Conservation (phyloP, 2,888 invertebrate genomes). For the Eremobia ochroleuca region DNA sequence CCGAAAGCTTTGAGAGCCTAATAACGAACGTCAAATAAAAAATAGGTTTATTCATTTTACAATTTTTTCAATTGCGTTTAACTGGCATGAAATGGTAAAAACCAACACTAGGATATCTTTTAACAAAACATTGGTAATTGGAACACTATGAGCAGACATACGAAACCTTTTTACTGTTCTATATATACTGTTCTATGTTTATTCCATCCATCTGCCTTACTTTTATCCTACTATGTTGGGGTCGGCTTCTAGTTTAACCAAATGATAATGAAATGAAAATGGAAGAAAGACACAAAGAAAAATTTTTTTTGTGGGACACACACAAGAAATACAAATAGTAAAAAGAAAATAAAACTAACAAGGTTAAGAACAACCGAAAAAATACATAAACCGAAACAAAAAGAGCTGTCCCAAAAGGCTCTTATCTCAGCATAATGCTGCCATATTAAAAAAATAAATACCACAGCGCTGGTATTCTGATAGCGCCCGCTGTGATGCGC, state of each 20-base stretch:
- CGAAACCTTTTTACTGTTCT: conserved; percentile 33
- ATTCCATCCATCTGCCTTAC: not conserved
- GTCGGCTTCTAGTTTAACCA: not conserved
- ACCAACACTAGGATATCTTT: conserved; percentile 17
- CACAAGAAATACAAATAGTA: too few species aligned
- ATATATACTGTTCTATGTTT: conserved; percentile 24
- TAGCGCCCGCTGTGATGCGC: too few species aligned
- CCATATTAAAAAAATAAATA: too few species aligned
- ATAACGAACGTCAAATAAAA: conserved; percentile 12
- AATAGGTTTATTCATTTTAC: conserved; percentile 2
- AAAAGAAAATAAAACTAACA: too few species aligned
- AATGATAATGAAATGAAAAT: not conserved
- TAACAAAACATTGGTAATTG: conserved; percentile 35
- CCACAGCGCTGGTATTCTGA: too few species aligned
- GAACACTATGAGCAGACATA: conserved; percentile 26
- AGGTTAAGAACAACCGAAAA: too few species aligned
- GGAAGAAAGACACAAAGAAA: too few species aligned
- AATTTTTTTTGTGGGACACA: too few species aligned
- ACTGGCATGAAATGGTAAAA: conserved; percentile 28
- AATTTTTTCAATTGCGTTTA: conserved; percentile 4
- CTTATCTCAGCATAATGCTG: too few species aligned
- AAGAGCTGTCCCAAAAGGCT: too few species aligned
- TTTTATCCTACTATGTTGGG: not conserved
- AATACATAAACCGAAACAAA: too few species aligned
- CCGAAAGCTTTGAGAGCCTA: conserved; percentile 22